Base-by-base conservation (phyloP, 2,888 invertebrate genomes). In the Acrobeloides nanus region DNA sequence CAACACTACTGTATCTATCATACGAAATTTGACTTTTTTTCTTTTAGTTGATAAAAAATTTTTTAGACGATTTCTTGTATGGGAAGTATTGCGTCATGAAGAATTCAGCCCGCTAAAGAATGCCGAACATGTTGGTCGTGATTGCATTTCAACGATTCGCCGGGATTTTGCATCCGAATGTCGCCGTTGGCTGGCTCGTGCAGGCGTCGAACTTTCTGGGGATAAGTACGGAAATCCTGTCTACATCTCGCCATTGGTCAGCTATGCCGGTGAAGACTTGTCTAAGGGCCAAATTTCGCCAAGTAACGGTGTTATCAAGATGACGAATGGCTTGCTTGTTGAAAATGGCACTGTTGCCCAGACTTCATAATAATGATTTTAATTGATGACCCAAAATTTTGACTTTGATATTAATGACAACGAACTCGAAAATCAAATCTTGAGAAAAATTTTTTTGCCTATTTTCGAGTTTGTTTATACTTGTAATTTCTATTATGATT, bases 51-150 rank as follows among this genome's bases (percentile, higher is more conserved):
- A 35, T n/a, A 12, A 39, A 38, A 17, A 20, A 37, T 18, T 32
- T 34, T 58, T 20, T 50, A 79, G 78, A 57, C 84, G 84, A 64
- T 87, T 97, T 71, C 88, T 86, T 10, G 87, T 88, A 5, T 86
- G 92, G 83, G 59, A 67, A 49, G 90, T 95, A 77, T 86, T 87
- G 0, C 82, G 95, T 37, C 84, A 86, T 61, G 85, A 86, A 51
- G 97, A 99, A 75, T 99, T 97, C 74, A 89, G 93, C 63, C 92
- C 95, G 0, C 76, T 99, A 58, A 99, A 99, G 74, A 99, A 99
- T 76, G 81, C 86, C 1, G 87, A 93, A 74, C 80, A 82, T 0
- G 85, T 82, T 1, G 85, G 84, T 31, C 86, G 87, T 72, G 93
- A 95, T 76, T 69, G 71, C 41, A 37, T 51, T n/a, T 23, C 40